Conservation (phyloP, 2,797 vertebrate species). For the Hydrocynus forskahlii region DNA sequence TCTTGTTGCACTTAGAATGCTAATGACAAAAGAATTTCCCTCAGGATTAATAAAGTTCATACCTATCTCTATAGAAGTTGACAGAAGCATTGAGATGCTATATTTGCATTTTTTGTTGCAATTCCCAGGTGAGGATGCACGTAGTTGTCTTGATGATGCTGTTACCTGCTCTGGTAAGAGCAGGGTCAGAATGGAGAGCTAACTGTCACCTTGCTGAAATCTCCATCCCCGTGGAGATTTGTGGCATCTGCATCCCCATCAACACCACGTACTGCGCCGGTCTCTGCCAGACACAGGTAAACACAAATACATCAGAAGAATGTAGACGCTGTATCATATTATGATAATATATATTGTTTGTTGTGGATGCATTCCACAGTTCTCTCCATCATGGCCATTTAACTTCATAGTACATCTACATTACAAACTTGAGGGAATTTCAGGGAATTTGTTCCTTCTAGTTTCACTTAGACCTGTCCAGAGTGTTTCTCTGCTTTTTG, state of each 20-base stretch:
- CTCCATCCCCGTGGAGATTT: slow-evolving; percentile 84
- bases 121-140: slow-evolving; percentile 69
- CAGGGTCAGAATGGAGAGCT: slow-evolving; percentile 69
- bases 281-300: slow-evolving; percentile 84
- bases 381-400: background rate
- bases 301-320: background rate
- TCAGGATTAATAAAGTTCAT: too few species aligned
- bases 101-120: background rate
- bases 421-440: too few species aligned
- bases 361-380: background rate
- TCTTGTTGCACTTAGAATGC: too few species aligned
- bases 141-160: slow-evolving; percentile 81
- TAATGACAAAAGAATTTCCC: too few species aligned
- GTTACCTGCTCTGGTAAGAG: slow-evolving; percentile 77
- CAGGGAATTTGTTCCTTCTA: too few species aligned
- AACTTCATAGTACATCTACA: background rate
- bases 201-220: slow-evolving; percentile 80
- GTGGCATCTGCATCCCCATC: slow-evolving; percentile 76
- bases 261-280: slow-evolving; percentile 86
- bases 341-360: too few species aligned
- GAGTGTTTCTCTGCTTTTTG: too few species aligned
- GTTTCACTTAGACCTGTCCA: too few species aligned
- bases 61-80: too few species aligned
- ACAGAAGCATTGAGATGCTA: background rate
- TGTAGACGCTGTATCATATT: too few species aligned